These are phyloP conservation scores for Ciona savignyi DNA, from an alignment of 23 tunicate genomes.

Conservation along the genomic window DNA sequence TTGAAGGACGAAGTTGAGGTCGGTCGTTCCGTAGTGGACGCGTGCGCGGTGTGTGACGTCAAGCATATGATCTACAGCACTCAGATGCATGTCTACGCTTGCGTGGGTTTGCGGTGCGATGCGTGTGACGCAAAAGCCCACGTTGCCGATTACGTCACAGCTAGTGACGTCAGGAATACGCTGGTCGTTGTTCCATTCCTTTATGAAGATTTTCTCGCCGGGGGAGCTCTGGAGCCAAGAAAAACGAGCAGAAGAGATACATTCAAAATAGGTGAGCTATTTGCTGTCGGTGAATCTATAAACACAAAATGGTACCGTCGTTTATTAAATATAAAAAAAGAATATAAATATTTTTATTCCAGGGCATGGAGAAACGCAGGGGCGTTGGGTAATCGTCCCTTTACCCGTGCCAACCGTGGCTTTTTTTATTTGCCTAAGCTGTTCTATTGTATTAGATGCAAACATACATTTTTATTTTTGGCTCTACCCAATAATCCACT, in stretches of 20 bases:
- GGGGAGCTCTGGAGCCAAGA: conserved; percentile 27
- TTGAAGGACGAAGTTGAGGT: conserved; percentile 36
- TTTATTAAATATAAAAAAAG: too few relatives aligned
- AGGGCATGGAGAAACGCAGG: too few relatives aligned
- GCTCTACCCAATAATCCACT: too few relatives aligned
- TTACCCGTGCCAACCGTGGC: too few relatives aligned
- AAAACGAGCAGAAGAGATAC: conserved; percentile 6
- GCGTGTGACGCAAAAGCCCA: conserved; percentile 65
- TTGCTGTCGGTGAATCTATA: too few relatives aligned
- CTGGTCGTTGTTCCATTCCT: conserved; percentile 37
- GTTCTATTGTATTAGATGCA: too few relatives aligned
- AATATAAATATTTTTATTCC: too few relatives aligned
- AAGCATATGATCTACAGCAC: conserved; percentile 39
- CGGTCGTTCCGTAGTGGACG: conserved; percentile 40
- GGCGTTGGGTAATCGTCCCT: too few relatives aligned
- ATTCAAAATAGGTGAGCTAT: conserved; percentile 21
- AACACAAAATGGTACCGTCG: too few relatives aligned
- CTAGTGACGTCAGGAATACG: conserved; percentile 18
- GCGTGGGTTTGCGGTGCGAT: conserved; percentile 44
- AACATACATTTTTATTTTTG: too few relatives aligned
- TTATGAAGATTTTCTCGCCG: conserved; percentile 49
- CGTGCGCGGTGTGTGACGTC: conserved; percentile 11
- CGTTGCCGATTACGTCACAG: conserved; percentile 35
- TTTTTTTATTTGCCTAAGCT: too few relatives aligned
- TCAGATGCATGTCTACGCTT: conserved; percentile 43